phyloP scores from a whole-genome alignment of 2,888 invertebrate species.

The Thalpophila matura region DNA sequence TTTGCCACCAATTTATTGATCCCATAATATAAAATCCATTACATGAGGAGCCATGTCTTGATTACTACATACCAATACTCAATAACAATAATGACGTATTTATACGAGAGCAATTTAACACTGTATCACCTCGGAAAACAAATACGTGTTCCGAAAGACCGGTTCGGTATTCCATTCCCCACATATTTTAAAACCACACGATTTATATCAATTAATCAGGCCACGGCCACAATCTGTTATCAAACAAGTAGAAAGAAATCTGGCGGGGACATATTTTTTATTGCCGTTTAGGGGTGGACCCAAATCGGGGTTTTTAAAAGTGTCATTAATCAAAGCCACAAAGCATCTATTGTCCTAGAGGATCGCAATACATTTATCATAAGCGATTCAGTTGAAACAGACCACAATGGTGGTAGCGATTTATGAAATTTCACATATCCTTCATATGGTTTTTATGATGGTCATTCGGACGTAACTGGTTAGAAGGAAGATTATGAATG shows the following conservation, averaged over 20 bases:
- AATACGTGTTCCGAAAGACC: conserved; percentile 38
- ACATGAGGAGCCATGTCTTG: not conserved
- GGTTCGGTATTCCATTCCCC: conserved; percentile 29
- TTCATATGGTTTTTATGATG: conserved; percentile 60
- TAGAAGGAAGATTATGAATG: conserved; percentile 38
- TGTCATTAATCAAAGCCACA: conserved; percentile 75
- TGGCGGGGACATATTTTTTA: conserved; percentile 67
- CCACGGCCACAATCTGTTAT: conserved; percentile 62
- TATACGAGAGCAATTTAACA: conserved; percentile 12
- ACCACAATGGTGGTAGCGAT: conserved; percentile 70
- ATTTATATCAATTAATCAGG: conserved; percentile 65
- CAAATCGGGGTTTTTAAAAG: conserved; percentile 72
- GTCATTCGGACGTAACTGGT: conserved; percentile 32
- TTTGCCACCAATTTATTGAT: too few species aligned
- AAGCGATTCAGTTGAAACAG: conserved; percentile 70
- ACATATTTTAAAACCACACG: conserved; percentile 55
- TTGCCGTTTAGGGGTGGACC: conserved; percentile 63
- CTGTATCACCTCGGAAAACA: conserved; percentile 27
- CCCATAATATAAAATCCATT: too few species aligned
- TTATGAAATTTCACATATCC: conserved; percentile 81
- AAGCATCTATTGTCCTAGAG: conserved; percentile 75
- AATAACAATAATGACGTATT: not conserved
- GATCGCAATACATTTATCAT: conserved; percentile 85
- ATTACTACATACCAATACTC: not conserved
- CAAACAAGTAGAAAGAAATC: conserved; percentile 64